A percentile compares a stretch with the other conserved stretches of the same genome.
Evolutionary conservation across 2,797 vertebrate genomes (phyloP).

Genomic region (Lepus townsendii): DNA sequence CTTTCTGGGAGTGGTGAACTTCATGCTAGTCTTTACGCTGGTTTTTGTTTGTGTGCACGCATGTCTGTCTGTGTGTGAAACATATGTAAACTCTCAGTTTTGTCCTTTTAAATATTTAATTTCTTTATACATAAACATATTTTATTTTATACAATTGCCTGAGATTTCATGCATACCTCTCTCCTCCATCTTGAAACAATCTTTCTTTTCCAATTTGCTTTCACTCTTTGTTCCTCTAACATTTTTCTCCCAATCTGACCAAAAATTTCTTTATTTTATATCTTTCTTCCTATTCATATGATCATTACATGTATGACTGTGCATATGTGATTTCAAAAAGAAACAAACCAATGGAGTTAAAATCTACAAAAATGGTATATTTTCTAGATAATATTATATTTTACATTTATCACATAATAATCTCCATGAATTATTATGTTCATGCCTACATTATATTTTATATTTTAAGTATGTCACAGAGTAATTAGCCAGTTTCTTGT

Average conservation of each 20-base stretch:
- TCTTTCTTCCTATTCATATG: neutral
- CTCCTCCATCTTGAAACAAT: neutral
- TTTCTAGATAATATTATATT: slow-evolving; percentile 29
- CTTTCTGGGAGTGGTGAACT: neutral
- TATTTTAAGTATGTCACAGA: neutral
- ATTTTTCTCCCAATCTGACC: neutral
- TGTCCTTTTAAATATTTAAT: slow-evolving; percentile 34
- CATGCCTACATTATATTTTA: slow-evolving; percentile 3
- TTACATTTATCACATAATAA: neutral
- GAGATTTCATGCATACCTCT: neutral
- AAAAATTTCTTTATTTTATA: neutral
- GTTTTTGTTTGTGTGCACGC: neutral
- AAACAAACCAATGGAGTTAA: neutral
- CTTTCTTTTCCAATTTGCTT: slow-evolving; percentile 11
- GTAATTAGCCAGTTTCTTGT: neutral
- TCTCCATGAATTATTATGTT: slow-evolving; percentile 17
- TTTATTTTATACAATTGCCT: neutral
- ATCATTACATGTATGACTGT: neutral
- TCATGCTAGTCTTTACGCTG: neutral
- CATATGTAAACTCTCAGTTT: neutral
- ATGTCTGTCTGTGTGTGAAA: neutral
- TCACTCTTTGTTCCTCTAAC: neutral
- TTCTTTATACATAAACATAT: neutral
- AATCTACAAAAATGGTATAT: neutral
- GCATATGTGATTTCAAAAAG: neutral